Conservation (phyloP, 2,113 vertebrate genomes). For the Formicarius rufipectus region DNA sequence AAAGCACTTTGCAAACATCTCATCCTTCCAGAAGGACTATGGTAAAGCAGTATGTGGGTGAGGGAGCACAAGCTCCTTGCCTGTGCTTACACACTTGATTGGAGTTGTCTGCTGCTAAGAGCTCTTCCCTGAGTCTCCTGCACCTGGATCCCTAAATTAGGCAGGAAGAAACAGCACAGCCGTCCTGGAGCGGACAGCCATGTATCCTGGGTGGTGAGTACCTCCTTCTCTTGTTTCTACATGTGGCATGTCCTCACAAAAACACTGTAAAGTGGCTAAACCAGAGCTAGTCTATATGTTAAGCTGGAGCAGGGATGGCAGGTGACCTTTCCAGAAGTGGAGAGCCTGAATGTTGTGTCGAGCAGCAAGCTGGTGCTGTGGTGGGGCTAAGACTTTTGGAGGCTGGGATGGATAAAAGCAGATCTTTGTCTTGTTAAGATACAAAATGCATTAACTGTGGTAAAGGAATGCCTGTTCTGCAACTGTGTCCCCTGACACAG, state of each 20-base stretch:
- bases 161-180: not conserved
- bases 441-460: not conserved
- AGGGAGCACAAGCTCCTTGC: not conserved
- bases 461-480: not conserved
- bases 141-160: not conserved
- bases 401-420: not conserved
- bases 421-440: not conserved
- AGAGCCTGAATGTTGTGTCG: not conserved
- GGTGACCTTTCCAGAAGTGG: not conserved
- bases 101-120: not conserved
- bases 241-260: fast-evolving
- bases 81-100: not conserved
- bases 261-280: not conserved
- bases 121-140: not conserved
- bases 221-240: not conserved
- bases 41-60: not conserved
- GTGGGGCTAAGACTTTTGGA: not conserved
- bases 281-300: not conserved
- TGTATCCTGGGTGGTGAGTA: not conserved
- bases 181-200: not conserved
- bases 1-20: not conserved
- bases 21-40: not conserved
- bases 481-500: fast-evolving
- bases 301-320: not conserved
- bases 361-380: not conserved